phyloP scores from a whole-genome alignment of 2,113 vertebrate species.

The Promerops cafer region DNA sequence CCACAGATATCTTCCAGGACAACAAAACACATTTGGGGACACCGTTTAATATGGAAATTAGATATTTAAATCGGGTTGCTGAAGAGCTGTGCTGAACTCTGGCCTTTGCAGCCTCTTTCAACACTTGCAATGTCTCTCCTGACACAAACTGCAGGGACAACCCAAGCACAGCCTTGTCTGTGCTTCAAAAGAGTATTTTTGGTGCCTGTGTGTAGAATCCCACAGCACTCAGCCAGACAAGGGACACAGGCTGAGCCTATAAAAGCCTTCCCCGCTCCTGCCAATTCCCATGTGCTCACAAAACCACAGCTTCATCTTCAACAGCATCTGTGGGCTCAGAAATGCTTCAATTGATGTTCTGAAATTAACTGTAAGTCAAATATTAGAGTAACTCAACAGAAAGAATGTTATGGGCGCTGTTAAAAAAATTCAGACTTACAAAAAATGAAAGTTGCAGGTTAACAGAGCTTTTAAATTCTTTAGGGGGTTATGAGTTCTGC shows the following conservation, averaged over 20 bases:
- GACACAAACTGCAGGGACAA: background rate
- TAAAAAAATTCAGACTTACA: background rate
- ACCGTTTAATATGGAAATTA: background rate
- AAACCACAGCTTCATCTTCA: background rate
- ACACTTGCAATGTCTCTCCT: background rate
- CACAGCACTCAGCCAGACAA: background rate
- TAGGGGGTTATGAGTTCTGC: background rate
- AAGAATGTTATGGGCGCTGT: rapidly evolving
- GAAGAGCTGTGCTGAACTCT: background rate
- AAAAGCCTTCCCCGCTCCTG: background rate
- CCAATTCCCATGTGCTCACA: background rate
- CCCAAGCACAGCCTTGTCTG: background rate
- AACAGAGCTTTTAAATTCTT: background rate
- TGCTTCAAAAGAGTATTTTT: background rate
- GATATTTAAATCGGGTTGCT: background rate
- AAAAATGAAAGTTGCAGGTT: background rate
- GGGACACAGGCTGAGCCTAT: background rate
- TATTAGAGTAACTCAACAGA: background rate
- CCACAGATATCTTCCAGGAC: background rate
- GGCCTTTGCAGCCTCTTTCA: background rate
- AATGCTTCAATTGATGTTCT: background rate
- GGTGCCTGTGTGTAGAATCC: background rate
- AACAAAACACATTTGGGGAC: background rate
- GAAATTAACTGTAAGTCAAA: background rate
- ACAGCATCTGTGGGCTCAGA: background rate